Base-by-base conservation (phyloP, 2,797 vertebrate species). In the Fringilla coelebs region DNA sequence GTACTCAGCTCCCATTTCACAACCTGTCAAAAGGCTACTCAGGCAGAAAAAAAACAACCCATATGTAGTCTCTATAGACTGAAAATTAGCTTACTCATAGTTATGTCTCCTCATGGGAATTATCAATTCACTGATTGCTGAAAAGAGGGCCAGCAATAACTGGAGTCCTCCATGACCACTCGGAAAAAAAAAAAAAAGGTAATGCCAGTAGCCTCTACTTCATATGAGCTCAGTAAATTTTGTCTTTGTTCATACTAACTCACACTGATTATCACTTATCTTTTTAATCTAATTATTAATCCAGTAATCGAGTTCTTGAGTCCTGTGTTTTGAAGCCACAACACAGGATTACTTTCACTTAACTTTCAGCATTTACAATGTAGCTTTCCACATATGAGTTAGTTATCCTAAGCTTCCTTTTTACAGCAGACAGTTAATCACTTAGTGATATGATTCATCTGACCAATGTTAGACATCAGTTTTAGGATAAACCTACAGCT, bases 401-500 rank as follows among this genome's bases (percentile, higher is more conserved):
- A 70, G 67, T 90, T 95, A 89, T 60, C 57, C 78, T 91, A 87
- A 94, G 52, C 52, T 95, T 88, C 45, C 72, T 83, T 95, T 93
- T 52, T 89, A 54, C 11, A 60, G 49, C 29, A 57, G 52, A 55
- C 29, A 60, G 38, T 72, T 95, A 95, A 91, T 85, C 45, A 74
- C 36, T 77, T 52, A 60, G 20, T 71, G 74, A 92, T 94, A 93
- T 32, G 48, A 85, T 95, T 92, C 87, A 83, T 85, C 52, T 93
- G 87, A 82, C 72, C 75, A 92, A 20, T 82, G 68, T 82, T 85
- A 90, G 67, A 87, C 85, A 85, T 76, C 63, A 90, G 72, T 38
- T 96, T 92, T 71, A 91, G 87, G 61, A 74, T 65, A 82, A 92
- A 87, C 85, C 52, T 82, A 46, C 7, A 3, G 22, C 52, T 82